phyloP scores from a whole-genome alignment of 2,113 vertebrate species.

The Calidris pygmaea region DNA sequence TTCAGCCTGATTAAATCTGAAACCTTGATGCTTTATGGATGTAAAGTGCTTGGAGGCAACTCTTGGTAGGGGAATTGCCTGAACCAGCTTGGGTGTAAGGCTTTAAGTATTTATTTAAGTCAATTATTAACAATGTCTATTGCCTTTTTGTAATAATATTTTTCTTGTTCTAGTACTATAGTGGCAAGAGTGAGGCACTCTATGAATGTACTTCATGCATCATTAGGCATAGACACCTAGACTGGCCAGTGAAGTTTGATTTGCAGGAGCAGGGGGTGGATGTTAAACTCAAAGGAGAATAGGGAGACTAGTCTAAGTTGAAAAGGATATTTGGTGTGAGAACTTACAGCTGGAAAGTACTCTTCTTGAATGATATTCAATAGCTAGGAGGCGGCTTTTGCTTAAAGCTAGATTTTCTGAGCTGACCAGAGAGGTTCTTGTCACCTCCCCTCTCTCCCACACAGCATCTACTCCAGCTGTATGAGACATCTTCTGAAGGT shows the following conservation, averaged over 20 bases:
- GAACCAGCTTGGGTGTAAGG: conserved; percentile 38
- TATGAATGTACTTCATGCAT: conserved; percentile 72
- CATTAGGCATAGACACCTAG: conserved; percentile 45
- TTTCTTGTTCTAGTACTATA: conserved; percentile 56
- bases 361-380: background rate
- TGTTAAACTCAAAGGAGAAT: background rate
- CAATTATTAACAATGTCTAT: conserved; percentile 76
- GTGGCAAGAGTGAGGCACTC: conserved; percentile 40
- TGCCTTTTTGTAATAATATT: conserved; percentile 4
- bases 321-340: background rate
- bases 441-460: background rate
- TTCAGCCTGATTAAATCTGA: conserved; percentile 72
- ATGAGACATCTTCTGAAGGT: background rate
- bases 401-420: background rate
- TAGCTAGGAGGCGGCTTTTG: background rate
- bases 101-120: conserved; percentile 70
- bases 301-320: background rate
- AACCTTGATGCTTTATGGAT: conserved; percentile 68
- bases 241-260: background rate
- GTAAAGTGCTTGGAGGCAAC: conserved; percentile 64
- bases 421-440: background rate
- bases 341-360: background rate
- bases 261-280: background rate
- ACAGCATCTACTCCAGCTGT: background rate
- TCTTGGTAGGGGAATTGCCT: conserved; percentile 32